Evolutionary conservation across 1,140 invertebrate genomes (phyloP), one percentile per base, ranked within the genome.

Genomic region (Zaprionus lachaisei): DNA sequence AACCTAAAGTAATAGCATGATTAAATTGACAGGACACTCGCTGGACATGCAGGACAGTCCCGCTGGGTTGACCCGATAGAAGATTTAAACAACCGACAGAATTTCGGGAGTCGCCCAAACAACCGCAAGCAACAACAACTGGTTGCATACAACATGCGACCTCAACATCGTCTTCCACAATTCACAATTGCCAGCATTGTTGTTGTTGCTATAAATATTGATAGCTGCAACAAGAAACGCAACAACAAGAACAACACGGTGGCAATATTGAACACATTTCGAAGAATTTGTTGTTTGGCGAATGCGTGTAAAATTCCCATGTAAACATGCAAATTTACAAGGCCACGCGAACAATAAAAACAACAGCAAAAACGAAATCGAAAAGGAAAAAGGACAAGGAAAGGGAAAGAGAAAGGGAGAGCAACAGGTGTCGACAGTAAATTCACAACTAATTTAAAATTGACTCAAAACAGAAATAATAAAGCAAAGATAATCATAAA

Each of bases 1-100:
- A 77, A 77, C 71, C 62, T 67, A 79, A 85, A 87, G 80, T 86
- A 86, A 86, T 87, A 61, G 77, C 77, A 83, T 87, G 80, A 86
- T 86, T 87, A 83, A 86, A 86, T 86, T 86, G 83, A 77, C 77
- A 72, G 63, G 67, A 63, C 51, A 71, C 51, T 55, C 66, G 69
- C 24, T 60, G 41, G 31, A 77, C 26, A 65, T 26, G 34, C 69
- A n/a, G 38, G 15, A 41, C 38, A 5, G 38, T 5, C 38, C 38
- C n/a, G 41, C n/a, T 47, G 3, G 41, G 41, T 17, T 47, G 41
- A 47, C 41, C 41, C 41, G n/a, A 47, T 14, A 56, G 24, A 26
- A 56, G 61, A 22, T 71, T 17, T 56, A 51, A 57, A 66, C 47
- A 54, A 15, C 17, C 17, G 5, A 70, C 41, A 51, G 26, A 26